Percentiles rank a stretch among this genome's conserved stretches.
These are phyloP conservation scores for Ramphastos sulfuratus DNA, from an alignment of 2,113 vertebrate species.

Conservation along the genomic window DNA sequence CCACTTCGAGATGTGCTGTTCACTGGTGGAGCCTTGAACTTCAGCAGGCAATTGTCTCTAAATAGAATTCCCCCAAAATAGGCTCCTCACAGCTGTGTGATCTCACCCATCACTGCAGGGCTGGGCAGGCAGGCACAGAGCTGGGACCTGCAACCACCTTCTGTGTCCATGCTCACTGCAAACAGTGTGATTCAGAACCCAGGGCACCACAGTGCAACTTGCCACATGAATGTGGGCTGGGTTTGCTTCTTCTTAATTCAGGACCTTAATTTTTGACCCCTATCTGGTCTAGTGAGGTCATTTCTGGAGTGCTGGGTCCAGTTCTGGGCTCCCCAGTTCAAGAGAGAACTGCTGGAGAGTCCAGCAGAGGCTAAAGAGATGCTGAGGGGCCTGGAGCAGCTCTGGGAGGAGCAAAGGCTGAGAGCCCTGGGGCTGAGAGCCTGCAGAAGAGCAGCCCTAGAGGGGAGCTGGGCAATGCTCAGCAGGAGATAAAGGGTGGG, in stretches of 20 bases:
- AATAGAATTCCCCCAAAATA: neutral
- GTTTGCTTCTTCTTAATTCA: neutral
- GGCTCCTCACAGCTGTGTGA: neutral
- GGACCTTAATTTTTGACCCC: neutral
- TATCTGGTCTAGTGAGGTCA: no score
- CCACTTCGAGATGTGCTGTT: neutral
- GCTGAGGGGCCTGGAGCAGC: no score
- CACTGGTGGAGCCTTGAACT: neutral
- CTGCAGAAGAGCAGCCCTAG: no score
- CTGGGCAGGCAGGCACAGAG: accelerated
- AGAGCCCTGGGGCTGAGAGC: no score
- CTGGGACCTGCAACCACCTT: neutral
- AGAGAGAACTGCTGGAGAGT: no score
- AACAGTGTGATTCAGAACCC: neutral
- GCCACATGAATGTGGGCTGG: neutral
- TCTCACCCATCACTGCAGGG: neutral
- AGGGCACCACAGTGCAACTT: neutral
- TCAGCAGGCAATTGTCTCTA: neutral
- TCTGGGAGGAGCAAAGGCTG: no score
- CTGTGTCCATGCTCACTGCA: neutral
- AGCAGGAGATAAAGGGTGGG: no score
- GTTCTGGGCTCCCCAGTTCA: no score
- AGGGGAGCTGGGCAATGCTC: no score
- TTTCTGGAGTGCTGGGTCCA: no score
- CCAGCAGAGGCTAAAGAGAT: no score